Conservation (phyloP, 2,888 invertebrate genomes). For the Notodonta ziczac region DNA sequence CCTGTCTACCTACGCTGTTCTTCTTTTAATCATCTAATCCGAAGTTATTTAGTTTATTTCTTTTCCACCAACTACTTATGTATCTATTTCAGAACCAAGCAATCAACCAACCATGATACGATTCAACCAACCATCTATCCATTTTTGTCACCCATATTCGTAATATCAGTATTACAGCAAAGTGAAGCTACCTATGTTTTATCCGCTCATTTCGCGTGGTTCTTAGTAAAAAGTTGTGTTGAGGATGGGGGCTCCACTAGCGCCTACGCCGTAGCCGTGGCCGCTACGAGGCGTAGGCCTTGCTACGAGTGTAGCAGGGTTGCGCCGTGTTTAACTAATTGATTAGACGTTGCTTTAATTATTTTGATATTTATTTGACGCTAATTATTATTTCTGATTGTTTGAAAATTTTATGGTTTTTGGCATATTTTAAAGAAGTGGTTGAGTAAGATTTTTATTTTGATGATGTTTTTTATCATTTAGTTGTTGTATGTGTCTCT, state of each 20-base stretch:
- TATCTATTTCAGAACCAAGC: no score
- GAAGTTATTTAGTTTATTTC: no score
- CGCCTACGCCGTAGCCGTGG: slow-evolving; percentile 63
- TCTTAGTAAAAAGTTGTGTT: slow-evolving; percentile 82
- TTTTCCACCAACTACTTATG: no score
- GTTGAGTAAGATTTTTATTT: no score
- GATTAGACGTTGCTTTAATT: slow-evolving; percentile 35
- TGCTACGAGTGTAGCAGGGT: slow-evolving; percentile 53
- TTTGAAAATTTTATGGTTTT: no score
- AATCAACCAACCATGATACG: no score
- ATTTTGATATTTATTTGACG: slow-evolving; percentile 7
- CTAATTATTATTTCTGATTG: background rate
- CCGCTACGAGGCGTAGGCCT: slow-evolving; percentile 59
- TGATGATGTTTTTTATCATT: no score
- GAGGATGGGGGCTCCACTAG: slow-evolving; percentile 60
- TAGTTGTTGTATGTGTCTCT: no score
- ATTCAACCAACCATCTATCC: no score
- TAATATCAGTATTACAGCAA: slow-evolving; percentile 16
- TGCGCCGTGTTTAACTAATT: slow-evolving; percentile 42
- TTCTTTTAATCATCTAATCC: no score
- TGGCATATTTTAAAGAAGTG: background rate
- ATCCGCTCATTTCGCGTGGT: slow-evolving; percentile 83
- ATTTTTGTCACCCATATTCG: background rate
- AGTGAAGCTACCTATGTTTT: slow-evolving; percentile 82
- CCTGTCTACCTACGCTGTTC: no score